Evolutionary conservation across 1,140 invertebrate species (phyloP), one percentile per base, ranked within the genome.

Genomic region (Homarus americanus): DNA sequence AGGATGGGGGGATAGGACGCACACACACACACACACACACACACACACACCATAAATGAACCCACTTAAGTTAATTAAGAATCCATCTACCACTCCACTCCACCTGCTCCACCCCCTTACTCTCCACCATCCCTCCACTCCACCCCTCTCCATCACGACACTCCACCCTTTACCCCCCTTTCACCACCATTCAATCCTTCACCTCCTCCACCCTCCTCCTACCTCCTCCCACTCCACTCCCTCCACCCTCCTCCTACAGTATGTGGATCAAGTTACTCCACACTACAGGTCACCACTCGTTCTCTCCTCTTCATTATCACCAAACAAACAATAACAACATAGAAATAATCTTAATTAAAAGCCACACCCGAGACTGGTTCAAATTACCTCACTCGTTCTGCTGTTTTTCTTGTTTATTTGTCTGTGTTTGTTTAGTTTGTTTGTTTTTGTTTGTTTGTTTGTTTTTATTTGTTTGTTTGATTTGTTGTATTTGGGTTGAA

Each of bases 281-380:
- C 44, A 49, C 58, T 17, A 12, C 58, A 63, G 4, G 15, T 12
- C 58, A 20, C 0, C 7, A 63, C 15, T 63, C 58, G 24, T 63
- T 20, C 24, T 63, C 58, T 63, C 58, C 66, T 73, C 82, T 75
- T 73, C 82, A 73, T 85, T 73, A 85, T 85, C 82, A 53, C 82
- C 44, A n/a, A 69, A 73, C 63, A 85, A 85, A 85, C 82, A 85
- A 73, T 41, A 73, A 73, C 82, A 73, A 41, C 15, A 69, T 69
- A 85, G 41, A 85, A 75, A 49, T 85, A 85, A 85, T 85, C n/a
- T n/a, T n/a, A n/a, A n/a, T n/a, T n/a, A 73, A 85, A 85, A 75
- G 82, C 63, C 66, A 85, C 82, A 85, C 82, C 40, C 40, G 40
- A n/a, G n/a, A 73, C 5, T n/a, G 58, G 28, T n/a, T 83, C 36